Conservation (phyloP, 2,888 invertebrate genomes). For the Caenorhabditis wallacei region DNA sequence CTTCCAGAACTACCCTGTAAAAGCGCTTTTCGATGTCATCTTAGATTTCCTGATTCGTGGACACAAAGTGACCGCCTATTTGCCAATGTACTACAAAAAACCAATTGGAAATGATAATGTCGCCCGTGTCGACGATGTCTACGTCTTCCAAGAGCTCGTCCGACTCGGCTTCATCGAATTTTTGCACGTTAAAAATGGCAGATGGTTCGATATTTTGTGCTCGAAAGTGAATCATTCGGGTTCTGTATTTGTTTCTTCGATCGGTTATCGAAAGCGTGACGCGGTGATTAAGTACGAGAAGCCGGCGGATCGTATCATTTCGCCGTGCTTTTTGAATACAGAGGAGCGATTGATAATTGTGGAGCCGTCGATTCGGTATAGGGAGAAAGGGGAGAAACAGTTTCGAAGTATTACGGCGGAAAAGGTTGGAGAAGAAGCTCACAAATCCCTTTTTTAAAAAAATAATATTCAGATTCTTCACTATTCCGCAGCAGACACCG, state of each 20-base stretch:
- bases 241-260: constrained; percentile 47
- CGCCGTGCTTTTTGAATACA: constrained; percentile 42
- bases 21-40: constrained; percentile 50
- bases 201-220: constrained; percentile 37
- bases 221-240: constrained; percentile 11
- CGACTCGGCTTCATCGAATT: constrained; percentile 32
- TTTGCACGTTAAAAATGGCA: neutral
- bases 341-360: constrained; percentile 43
- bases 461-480: constrained; percentile 26
- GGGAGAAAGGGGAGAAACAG: neutral
- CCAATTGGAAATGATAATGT: constrained; percentile 18
- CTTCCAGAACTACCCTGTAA: constrained; percentile 40
- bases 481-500: neutral
- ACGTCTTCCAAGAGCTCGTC: constrained; percentile 27
- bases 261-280: constrained; percentile 6
- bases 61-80: constrained; percentile 34
- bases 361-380: constrained; percentile 42
- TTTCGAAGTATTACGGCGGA: neutral
- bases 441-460: neutral
- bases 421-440: no score
- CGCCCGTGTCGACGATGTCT: constrained; percentile 54
- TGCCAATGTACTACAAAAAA: constrained; percentile 50
- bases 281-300: neutral
- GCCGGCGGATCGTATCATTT: constrained; percentile 43
- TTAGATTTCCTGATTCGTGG: constrained; percentile 50